Evolutionary conservation across 1,140 invertebrate genomes (phyloP).

Genomic region (Neotoxoptera formosana): DNA sequence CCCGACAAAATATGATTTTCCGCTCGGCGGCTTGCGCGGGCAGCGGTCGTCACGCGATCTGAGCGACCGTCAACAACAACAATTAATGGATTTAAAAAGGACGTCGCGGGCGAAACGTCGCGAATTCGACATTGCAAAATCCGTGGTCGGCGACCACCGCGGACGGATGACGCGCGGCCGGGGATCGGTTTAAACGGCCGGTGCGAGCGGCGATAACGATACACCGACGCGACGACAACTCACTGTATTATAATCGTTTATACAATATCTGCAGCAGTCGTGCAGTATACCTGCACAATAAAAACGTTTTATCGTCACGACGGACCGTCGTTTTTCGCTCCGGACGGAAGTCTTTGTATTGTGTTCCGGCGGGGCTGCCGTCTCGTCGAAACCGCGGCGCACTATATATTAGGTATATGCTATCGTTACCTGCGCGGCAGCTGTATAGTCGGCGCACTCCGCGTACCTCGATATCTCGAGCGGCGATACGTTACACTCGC

Average conservation of each 20-base stretch:
- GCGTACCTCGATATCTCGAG: no score
- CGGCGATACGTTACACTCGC: no score
- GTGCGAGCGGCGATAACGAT: not conserved
- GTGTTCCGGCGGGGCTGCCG: not conserved
- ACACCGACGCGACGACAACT: no score
- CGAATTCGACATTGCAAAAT: not conserved
- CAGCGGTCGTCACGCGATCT: not conserved
- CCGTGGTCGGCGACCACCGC: no score
- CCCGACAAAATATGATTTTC: not conserved
- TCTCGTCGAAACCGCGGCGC: not conserved
- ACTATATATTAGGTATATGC: no score
- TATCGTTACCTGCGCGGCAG: not conserved
- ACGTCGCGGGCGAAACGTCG: not conserved
- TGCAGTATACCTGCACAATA: not conserved
- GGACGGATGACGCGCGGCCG: not conserved
- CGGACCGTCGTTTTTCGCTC: constrained; percentile 39
- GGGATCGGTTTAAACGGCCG: not conserved
- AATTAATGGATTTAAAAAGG: not conserved
- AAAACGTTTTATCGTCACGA: not conserved
- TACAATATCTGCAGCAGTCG: no score
- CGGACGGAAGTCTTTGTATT: constrained; percentile 46
- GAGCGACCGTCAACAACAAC: not conserved
- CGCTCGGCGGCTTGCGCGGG: not conserved
- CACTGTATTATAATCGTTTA: not conserved
- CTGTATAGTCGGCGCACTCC: no score